Percentiles rank a stretch among this genome's conserved stretches.
Evolutionary conservation across 2,113 vertebrate species (phyloP).

Genomic region (Hemibagrus wyckioides): DNA sequence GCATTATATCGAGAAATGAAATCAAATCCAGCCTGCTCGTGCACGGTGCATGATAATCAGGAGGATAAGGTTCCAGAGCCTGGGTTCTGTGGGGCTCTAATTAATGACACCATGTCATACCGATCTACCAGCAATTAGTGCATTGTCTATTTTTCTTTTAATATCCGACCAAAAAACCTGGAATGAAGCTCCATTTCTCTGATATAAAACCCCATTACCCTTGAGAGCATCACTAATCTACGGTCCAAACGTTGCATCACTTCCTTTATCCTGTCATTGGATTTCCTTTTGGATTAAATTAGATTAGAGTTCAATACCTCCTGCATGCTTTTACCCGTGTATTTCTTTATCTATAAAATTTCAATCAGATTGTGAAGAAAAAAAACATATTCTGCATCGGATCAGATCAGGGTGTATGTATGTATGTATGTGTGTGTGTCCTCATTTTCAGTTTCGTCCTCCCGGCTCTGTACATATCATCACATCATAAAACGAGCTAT

Average conservation of each 20-base stretch:
- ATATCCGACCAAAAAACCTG: neutral
- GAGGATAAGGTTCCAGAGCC: neutral
- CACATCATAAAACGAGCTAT: neutral
- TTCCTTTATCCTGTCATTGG: conserved; percentile 15
- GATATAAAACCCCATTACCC: neutral
- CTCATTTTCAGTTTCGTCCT: neutral
- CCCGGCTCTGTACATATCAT: neutral
- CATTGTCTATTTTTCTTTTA: neutral
- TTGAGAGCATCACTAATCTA: conserved; percentile 1
- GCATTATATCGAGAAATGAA: neutral
- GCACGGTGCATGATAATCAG: neutral
- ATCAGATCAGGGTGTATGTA: neutral
- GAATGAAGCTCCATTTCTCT: neutral
- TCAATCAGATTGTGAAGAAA: neutral
- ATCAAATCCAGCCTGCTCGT: neutral
- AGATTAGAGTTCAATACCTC: neutral
- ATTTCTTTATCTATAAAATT: neutral
- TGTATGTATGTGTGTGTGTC: neutral
- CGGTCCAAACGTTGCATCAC: conserved; percentile 1
- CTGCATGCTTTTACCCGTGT: neutral
- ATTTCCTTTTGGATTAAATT: neutral
- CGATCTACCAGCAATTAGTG: neutral
- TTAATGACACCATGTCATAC: neutral
- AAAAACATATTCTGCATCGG: neutral
- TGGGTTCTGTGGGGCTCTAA: neutral